Percentiles rank a stretch among this genome's conserved stretches.
These are phyloP conservation scores for Otus scops DNA, from an alignment of 2,797 vertebrate genomes.

Conservation along the genomic window DNA sequence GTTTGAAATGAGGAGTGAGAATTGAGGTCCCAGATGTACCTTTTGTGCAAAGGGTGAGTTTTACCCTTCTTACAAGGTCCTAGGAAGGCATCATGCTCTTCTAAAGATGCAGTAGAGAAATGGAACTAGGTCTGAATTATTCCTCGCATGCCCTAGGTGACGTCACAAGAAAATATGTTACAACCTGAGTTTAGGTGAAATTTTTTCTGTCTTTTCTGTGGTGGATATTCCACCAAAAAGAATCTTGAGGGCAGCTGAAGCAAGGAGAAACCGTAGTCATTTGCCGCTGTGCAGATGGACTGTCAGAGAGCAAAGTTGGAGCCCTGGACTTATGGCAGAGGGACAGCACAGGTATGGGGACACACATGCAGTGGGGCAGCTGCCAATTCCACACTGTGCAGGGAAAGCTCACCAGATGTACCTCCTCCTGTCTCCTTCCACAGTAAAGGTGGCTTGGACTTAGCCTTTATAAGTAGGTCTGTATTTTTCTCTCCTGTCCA, in stretches of 20 bases:
- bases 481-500: background rate
- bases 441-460: background rate
- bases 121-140: background rate
- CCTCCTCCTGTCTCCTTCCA: background rate
- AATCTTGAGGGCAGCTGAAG: background rate
- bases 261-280: background rate
- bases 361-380: rapidly evolving
- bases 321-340: background rate
- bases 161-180: background rate
- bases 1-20: background rate
- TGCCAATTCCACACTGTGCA: rapidly evolving
- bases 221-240: background rate
- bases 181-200: background rate
- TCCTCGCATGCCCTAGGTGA: background rate
- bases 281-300: background rate
- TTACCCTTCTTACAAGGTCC: background rate
- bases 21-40: background rate
- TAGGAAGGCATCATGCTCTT: background rate
- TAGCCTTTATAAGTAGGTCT: background rate
- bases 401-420: background rate
- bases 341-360: background rate
- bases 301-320: background rate
- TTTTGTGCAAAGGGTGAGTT: background rate
- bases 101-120: background rate
- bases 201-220: background rate